These are phyloP conservation scores for Standfussiana lucernea DNA, from an alignment of 2,888 invertebrate genomes.

Conservation along the genomic window DNA sequence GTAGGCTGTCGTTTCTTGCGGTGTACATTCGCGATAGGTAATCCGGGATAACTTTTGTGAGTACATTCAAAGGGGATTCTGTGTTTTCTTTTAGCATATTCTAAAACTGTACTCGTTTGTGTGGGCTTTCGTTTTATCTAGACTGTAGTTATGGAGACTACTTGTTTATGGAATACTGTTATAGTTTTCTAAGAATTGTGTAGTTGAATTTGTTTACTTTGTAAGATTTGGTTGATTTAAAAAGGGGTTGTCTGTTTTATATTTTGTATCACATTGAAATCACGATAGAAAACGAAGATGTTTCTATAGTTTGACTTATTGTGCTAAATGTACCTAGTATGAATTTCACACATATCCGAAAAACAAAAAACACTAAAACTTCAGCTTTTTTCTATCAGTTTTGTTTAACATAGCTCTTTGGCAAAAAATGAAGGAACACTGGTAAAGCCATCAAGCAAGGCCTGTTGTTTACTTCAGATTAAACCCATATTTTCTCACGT, in stretches of 20 bases:
- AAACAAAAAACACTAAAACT: no score
- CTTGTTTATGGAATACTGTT: slow-evolving; percentile 19
- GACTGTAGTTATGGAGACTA: slow-evolving; percentile 4
- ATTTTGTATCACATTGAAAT: background rate
- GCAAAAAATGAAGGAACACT: no score
- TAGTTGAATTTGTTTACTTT: slow-evolving; percentile 21
- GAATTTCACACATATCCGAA: no score
- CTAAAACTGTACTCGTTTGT: slow-evolving; percentile 30
- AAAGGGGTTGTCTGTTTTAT: background rate
- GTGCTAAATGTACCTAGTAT: no score
- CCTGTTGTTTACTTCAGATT: no score
- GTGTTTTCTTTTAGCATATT: slow-evolving; percentile 40
- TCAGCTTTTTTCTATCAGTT: no score
- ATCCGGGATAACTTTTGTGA: slow-evolving; percentile 44
- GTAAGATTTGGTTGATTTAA: background rate
- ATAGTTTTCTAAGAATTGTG: background rate
- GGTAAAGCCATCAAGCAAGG: no score
- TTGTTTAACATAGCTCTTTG: no score
- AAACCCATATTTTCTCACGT: no score
- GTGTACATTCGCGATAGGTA: slow-evolving; percentile 36
- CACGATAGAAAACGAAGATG: background rate
- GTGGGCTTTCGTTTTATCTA: slow-evolving; percentile 14
- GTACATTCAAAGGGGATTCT: slow-evolving; percentile 36
- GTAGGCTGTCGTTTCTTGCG: slow-evolving; percentile 22
- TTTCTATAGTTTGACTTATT: background rate